Percentiles rank a stretch among this genome's conserved stretches.
phyloP scores from a whole-genome alignment of 1,140 invertebrate genomes.

The Dreissena polymorpha region DNA sequence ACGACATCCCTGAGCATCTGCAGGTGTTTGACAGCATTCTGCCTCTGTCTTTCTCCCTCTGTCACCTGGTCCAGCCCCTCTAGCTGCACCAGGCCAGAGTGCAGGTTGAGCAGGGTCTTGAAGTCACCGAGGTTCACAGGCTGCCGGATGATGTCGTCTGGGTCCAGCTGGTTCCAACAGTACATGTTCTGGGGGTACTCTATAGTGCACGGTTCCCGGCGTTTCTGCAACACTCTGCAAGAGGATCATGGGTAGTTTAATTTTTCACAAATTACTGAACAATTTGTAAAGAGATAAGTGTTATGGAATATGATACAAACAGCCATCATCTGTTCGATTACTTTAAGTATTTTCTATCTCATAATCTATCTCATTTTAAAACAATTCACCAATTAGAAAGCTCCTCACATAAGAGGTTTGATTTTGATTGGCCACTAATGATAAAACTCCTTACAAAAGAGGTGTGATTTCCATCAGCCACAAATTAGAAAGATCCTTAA shows the following conservation, averaged over 20 bases:
- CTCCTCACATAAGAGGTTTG: too few species aligned
- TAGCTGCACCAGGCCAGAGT: slow-evolving; percentile 53
- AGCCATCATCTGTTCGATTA: too few species aligned
- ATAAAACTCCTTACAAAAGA: too few species aligned
- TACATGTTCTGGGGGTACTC: slow-evolving; percentile 50
- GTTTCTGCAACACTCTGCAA: slow-evolving; percentile 60
- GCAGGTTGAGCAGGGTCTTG: slow-evolving; percentile 57
- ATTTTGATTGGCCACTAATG: too few species aligned
- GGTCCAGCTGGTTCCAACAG: slow-evolving; percentile 64
- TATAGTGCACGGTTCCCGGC: slow-evolving; percentile 56
- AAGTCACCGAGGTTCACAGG: slow-evolving; percentile 47
- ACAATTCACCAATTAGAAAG: too few species aligned
- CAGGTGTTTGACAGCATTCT: slow-evolving; percentile 11
- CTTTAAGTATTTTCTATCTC: too few species aligned
- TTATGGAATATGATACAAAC: too few species aligned
- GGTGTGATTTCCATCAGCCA: too few species aligned
- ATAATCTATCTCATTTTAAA: too few species aligned
- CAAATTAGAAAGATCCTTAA: too few species aligned
- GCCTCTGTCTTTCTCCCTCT: slow-evolving; percentile 15
- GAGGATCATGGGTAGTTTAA: background rate
- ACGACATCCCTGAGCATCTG: slow-evolving; percentile 24
- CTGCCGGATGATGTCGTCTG: slow-evolving; percentile 56
- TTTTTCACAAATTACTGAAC: too few species aligned
- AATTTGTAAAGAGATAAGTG: too few species aligned
- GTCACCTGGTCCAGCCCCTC: slow-evolving; percentile 7